These are phyloP conservation scores for Drosophila pseudoobscura DNA, from an alignment of 1,140 invertebrate genomes.

Conservation along the genomic window DNA sequence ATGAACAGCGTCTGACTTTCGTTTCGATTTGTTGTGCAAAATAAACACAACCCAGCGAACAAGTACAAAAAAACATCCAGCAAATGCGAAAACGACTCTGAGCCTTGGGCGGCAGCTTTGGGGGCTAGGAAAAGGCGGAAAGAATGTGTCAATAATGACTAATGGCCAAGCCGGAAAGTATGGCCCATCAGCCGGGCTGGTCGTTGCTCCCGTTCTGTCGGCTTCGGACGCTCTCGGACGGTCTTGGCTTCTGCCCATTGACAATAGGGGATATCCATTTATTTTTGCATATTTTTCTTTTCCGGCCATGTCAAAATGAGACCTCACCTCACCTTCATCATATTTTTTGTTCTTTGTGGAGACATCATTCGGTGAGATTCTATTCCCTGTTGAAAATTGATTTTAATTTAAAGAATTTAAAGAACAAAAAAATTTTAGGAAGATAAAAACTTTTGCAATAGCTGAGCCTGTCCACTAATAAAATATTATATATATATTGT, in stretches of 20 bases:
- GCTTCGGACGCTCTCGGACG: neutral
- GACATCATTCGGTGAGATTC: too few species aligned
- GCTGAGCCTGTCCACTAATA: slow-evolving; percentile 5
- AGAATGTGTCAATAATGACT: slow-evolving; percentile 81
- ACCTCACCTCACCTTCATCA: slow-evolving; percentile 15
- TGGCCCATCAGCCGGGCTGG: slow-evolving; percentile 27
- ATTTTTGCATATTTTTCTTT: slow-evolving; percentile 64
- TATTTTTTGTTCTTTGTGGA: slow-evolving; percentile 27
- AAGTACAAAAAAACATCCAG: slow-evolving; percentile 1
- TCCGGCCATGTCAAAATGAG: slow-evolving; percentile 50
- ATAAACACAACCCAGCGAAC: slow-evolving; percentile 13
- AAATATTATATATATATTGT: too few species aligned
- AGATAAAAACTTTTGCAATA: slow-evolving; percentile 17
- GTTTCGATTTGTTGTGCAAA: slow-evolving; percentile 3
- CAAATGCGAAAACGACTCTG: slow-evolving; percentile 21
- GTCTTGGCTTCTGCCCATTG: slow-evolving; percentile 11
- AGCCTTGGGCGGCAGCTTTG: slow-evolving; percentile 19
- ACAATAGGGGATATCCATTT: slow-evolving; percentile 43
- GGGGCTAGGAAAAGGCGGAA: slow-evolving; percentile 63
- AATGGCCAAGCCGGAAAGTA: slow-evolving; percentile 56
- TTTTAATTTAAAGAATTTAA: slow-evolving; percentile 60
- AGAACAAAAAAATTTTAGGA: slow-evolving; percentile 10
- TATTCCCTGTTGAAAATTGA: slow-evolving; percentile 40
- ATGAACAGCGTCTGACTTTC: slow-evolving; percentile 36
- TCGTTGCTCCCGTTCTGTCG: slow-evolving; percentile 18